A percentile compares a stretch with the other conserved stretches of the same genome.
Conservation (phyloP, 2,888 invertebrate species). For the Philereme vetulata region DNA sequence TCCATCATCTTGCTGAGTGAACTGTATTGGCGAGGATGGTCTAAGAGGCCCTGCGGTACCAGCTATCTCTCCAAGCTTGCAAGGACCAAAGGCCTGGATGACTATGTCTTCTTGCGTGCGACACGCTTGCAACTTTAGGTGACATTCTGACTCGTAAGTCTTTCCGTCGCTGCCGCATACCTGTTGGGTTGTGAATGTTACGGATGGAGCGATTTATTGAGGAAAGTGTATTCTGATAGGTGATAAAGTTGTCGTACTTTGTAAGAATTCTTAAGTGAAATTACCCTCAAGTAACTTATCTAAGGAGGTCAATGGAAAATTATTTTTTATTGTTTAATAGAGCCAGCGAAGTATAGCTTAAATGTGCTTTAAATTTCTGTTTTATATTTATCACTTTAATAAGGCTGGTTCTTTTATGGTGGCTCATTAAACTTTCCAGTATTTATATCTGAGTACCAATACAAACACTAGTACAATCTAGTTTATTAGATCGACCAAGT, state of each 20-base stretch:
- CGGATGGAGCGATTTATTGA: constrained; percentile 27
- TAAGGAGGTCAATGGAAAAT: no score
- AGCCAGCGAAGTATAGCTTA: no score
- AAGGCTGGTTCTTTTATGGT: background rate
- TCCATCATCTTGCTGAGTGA: constrained; percentile 91
- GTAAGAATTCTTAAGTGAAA: constrained; percentile 12
- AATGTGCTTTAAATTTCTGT: background rate
- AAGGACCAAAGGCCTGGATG: constrained; percentile 89
- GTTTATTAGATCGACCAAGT: constrained; percentile 15
- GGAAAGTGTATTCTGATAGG: constrained; percentile 14
- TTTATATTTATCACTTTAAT: background rate
- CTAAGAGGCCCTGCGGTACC: constrained; percentile 90
- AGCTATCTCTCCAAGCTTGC: constrained; percentile 87
- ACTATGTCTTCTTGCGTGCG: constrained; percentile 91
- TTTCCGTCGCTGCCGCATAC: constrained; percentile 92
- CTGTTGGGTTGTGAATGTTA: constrained; percentile 52
- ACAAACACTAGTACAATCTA: constrained; percentile 5
- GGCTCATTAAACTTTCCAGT: constrained; percentile 4
- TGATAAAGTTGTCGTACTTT: constrained; percentile 15
- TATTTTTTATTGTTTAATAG: no score
- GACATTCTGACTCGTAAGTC: constrained; percentile 93
- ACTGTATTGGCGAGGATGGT: constrained; percentile 90
- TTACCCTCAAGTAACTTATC: constrained; percentile 9
- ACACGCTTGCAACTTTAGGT: constrained; percentile 92
- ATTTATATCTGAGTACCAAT: constrained; percentile 4